A percentile compares a stretch with the other conserved stretches of the same genome.
These are phyloP conservation scores for Gorsachius magnificus DNA, from an alignment of 2,797 vertebrate genomes.

Conservation along the genomic window DNA sequence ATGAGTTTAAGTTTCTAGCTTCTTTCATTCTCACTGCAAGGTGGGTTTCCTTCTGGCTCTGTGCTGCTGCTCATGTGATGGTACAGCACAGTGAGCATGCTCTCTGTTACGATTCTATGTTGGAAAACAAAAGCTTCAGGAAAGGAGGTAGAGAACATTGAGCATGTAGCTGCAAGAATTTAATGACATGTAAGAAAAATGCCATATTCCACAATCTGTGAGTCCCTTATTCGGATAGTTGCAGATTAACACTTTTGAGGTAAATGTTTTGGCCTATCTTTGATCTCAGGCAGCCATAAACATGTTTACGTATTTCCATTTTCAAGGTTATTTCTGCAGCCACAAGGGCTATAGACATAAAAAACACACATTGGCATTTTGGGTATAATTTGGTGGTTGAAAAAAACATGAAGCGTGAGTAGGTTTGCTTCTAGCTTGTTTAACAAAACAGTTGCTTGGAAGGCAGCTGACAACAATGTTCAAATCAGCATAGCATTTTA, in stretches of 20 bases:
- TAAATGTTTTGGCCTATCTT: not conserved
- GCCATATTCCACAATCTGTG: not conserved
- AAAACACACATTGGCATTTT: not conserved
- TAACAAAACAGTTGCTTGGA: constrained; percentile 10
- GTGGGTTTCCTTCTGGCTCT: not conserved
- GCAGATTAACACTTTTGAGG: not conserved
- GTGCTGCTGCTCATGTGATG: not conserved
- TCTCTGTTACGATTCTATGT: not conserved
- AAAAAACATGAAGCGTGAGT: not conserved
- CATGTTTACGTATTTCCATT: not conserved
- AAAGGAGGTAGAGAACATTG: not conserved
- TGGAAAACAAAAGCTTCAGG: not conserved
- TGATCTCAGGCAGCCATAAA: not conserved
- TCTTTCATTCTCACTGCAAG: not conserved
- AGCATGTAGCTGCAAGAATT: not conserved
- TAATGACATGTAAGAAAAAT: not conserved
- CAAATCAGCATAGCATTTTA: not conserved
- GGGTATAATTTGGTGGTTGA: not conserved
- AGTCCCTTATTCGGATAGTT: not conserved
- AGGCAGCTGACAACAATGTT: not conserved
- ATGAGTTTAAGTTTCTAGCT: not conserved
- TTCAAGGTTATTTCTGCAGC: not conserved
- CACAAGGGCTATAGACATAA: not conserved
- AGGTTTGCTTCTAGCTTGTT: not conserved
- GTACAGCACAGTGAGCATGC: not conserved